phyloP scores from a whole-genome alignment of 1,140 invertebrate genomes.

The Olivierus martensii region DNA sequence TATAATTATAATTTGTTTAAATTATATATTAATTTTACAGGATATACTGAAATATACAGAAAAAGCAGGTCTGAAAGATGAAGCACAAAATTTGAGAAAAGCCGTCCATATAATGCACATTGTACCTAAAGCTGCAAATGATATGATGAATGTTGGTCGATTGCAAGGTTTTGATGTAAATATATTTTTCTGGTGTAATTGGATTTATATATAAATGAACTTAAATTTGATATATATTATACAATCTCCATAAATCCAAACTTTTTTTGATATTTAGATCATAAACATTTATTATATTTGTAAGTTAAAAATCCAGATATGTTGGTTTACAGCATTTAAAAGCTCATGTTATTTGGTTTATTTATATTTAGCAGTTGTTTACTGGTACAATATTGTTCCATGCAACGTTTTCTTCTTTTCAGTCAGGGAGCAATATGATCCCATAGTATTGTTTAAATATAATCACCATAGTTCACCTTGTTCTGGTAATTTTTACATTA shows the following conservation, averaged over 20 bases:
- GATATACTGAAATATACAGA: constrained; percentile 45
- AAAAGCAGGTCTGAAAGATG: constrained; percentile 40
- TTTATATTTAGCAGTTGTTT: too few species aligned
- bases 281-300: too few species aligned
- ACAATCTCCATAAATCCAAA: neutral
- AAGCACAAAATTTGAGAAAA: constrained; percentile 53
- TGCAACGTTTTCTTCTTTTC: too few species aligned
- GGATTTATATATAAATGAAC: neutral
- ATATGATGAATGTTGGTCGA: constrained; percentile 97
- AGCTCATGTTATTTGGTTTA: too few species aligned
- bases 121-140: constrained; percentile 92
- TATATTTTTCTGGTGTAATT: constrained; percentile 10
- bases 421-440: too few species aligned
- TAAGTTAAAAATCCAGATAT: too few species aligned
- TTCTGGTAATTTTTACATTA: too few species aligned
- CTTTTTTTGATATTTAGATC: neutral
- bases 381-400: too few species aligned
- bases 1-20: neutral
- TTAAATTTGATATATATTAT: too few species aligned
- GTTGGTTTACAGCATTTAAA: too few species aligned
- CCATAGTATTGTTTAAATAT: too few species aligned
- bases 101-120: constrained; percentile 73
- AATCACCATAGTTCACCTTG: too few species aligned
- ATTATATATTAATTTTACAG: constrained; percentile 22
- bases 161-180: constrained; percentile 92